phyloP scores from a whole-genome alignment of 2,888 invertebrate genomes.

The Chloromyia formosa region DNA sequence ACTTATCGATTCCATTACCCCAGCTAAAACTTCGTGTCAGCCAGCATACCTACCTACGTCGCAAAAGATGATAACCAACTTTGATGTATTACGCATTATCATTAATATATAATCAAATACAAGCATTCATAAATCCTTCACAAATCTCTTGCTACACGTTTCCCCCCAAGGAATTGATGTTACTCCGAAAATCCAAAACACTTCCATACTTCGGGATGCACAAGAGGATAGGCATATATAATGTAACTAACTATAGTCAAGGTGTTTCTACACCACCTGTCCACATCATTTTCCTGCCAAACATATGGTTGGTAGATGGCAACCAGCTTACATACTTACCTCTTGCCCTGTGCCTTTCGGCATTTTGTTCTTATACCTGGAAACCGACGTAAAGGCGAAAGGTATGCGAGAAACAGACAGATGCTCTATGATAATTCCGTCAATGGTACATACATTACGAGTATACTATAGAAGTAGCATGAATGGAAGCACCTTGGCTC shows the following conservation, averaged over 20 bases:
- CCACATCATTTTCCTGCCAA: slow-evolving; percentile 22
- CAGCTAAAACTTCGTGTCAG: no score
- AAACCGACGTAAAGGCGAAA: background rate
- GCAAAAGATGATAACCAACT: slow-evolving; percentile 8
- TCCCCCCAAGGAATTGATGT: background rate
- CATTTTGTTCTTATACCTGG: background rate
- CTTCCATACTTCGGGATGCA: background rate
- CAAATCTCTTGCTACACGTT: slow-evolving; percentile 14
- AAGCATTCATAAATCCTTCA: slow-evolving; percentile 26
- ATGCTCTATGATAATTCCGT: slow-evolving; percentile 34
- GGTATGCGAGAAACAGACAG: slow-evolving; percentile 25
- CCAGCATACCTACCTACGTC: no score
- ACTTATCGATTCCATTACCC: no score
- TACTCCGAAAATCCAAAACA: background rate
- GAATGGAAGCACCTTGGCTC: background rate
- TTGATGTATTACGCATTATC: slow-evolving; percentile 36
- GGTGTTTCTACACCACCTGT: slow-evolving; percentile 35
- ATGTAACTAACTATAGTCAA: slow-evolving; percentile 21
- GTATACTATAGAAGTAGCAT: background rate
- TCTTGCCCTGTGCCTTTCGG: slow-evolving; percentile 34
- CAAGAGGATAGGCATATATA: background rate
- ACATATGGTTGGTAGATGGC: slow-evolving; percentile 2
- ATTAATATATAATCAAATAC: slow-evolving; percentile 35
- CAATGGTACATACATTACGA: slow-evolving; percentile 11
- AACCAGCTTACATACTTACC: background rate